Percentiles rank a stretch among this genome's conserved stretches.
Evolutionary conservation across 2,888 invertebrate species (phyloP).

Genomic region (Danaus chrysippus): DNA sequence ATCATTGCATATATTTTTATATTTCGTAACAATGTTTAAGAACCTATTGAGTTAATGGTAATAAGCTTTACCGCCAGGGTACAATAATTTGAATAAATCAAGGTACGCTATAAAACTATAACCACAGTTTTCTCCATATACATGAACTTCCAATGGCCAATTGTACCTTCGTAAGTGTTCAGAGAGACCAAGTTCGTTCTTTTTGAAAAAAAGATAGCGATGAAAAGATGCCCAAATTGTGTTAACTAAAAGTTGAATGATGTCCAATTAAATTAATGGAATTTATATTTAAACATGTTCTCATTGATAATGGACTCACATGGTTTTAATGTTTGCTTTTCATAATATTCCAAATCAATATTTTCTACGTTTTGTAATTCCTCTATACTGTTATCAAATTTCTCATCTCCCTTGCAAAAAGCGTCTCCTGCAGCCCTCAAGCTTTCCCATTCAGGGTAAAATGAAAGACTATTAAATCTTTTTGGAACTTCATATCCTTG

Average conservation of each 20-base stretch:
- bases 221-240: conserved; percentile 65
- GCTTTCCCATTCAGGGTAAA: conserved; percentile 62
- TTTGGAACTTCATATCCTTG: conserved; percentile 41
- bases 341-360: conserved; percentile 48
- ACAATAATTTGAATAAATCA: conserved; percentile 56
- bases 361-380: conserved; percentile 48
- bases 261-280: not conserved
- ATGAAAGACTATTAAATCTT: conserved; percentile 44
- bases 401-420: conserved; percentile 49
- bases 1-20: not conserved
- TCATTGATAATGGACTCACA: conserved; percentile 35
- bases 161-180: conserved; percentile 45
- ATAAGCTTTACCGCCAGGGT: conserved; percentile 57
- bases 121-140: conserved; percentile 42
- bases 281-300: not conserved
- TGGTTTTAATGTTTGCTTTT: conserved; percentile 30
- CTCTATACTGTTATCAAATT: conserved; percentile 39
- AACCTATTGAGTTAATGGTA: no score
- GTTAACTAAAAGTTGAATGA: conserved; percentile 40
- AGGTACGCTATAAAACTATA: conserved; percentile 60
- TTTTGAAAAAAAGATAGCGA: conserved; percentile 51
- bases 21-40: no score
- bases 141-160: conserved; percentile 65
- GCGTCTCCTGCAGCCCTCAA: conserved; percentile 42
- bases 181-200: conserved; percentile 43